These are phyloP conservation scores for Vulpes lagopus DNA, from an alignment of 2,113 vertebrate species.

Conservation along the genomic window DNA sequence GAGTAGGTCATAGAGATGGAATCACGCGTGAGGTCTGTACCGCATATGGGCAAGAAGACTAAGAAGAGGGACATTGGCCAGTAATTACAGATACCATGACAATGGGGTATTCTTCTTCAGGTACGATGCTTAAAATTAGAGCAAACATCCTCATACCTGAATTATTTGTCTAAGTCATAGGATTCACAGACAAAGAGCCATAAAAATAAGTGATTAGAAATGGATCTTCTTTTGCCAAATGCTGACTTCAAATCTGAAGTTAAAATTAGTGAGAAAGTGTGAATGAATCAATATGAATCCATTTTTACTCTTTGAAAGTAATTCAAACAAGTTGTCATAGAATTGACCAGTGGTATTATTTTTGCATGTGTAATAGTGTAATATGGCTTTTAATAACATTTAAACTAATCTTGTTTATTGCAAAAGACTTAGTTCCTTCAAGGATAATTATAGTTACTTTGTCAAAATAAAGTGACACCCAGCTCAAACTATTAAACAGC, in stretches of 20 bases:
- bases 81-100: not conserved
- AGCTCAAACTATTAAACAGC: not conserved
- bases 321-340: not conserved
- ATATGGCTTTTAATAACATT: conserved; percentile 42
- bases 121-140: not conserved
- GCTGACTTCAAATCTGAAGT: not conserved
- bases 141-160: not conserved
- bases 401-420: not conserved
- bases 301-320: conserved; percentile 33
- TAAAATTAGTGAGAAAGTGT: not conserved
- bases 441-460: conserved; percentile 27
- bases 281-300: conserved; percentile 37
- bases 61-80: not conserved
- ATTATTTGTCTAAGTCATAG: conserved; percentile 23
- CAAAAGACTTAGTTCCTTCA: not conserved
- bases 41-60: not conserved
- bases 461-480: conserved; percentile 28
- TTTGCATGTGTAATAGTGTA: not conserved
- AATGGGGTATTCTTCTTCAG: conserved; percentile 40
- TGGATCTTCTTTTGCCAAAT: not conserved
- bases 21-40: not conserved
- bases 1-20: not conserved
- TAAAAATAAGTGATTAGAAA: not conserved
- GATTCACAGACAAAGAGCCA: conserved; percentile 11
- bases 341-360: not conserved